These are phyloP conservation scores for Diorhabda carinulata DNA, from an alignment of 1,140 invertebrate species.

Conservation along the genomic window DNA sequence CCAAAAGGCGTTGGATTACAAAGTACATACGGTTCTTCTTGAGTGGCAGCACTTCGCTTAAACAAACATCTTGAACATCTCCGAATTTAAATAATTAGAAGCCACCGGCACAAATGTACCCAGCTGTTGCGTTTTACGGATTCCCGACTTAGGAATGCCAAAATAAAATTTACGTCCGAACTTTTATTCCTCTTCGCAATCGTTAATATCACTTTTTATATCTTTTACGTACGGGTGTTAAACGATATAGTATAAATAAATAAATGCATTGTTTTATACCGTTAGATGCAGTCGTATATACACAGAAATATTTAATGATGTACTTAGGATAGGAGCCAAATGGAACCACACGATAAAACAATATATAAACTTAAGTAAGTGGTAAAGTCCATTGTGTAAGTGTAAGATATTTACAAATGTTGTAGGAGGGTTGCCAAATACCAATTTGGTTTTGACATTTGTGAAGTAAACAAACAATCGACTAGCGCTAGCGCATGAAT, in stretches of 20 bases:
- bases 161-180: background rate
- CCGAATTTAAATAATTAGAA: slow-evolving; percentile 16
- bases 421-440: too few relatives aligned
- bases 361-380: too few relatives aligned
- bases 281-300: too few relatives aligned
- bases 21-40: background rate
- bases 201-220: background rate
- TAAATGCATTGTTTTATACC: background rate
- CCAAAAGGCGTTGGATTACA: slow-evolving; percentile 4
- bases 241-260: background rate
- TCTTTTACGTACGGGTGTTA: background rate
- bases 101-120: slow-evolving; percentile 29
- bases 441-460: too few relatives aligned
- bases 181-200: background rate
- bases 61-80: slow-evolving; percentile 37
- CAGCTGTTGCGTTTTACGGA: slow-evolving; percentile 28
- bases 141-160: background rate
- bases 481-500: too few relatives aligned
- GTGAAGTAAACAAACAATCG: too few relatives aligned
- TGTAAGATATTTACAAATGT: too few relatives aligned
- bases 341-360: too few relatives aligned
- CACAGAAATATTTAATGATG: too few relatives aligned
- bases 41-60: slow-evolving; percentile 32
- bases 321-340: too few relatives aligned
- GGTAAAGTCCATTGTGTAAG: too few relatives aligned